Conservation (phyloP, 2,113 vertebrate genomes). For the Etheostoma cragini region DNA sequence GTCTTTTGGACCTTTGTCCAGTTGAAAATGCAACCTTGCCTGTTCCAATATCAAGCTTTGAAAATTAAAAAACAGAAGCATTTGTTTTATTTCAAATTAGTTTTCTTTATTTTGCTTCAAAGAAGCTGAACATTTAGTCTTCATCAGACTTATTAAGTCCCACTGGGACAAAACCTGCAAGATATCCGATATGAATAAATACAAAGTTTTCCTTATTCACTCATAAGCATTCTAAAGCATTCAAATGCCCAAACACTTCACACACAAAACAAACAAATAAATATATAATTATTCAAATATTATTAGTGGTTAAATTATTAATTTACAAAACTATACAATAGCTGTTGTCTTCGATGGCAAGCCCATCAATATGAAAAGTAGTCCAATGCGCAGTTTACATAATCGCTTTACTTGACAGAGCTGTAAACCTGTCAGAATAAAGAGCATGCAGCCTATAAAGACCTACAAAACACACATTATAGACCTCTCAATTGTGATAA, state of each 20-base stretch:
- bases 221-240: neutral
- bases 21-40: neutral
- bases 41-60: neutral
- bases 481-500: constrained; percentile 4
- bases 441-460: neutral
- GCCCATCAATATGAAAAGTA: constrained; percentile 21
- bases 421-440: constrained; percentile 15
- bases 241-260: neutral
- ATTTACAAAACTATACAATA: constrained; percentile 59
- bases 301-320: constrained; percentile 28
- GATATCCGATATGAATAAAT: constrained; percentile 29
- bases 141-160: constrained; percentile 36
- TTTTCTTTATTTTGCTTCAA: constrained; percentile 62
- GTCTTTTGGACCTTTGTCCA: neutral
- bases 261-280: constrained; percentile 39
- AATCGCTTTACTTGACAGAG: constrained; percentile 11
- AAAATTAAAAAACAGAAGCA: constrained; percentile 3
- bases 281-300: constrained; percentile 34
- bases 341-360: constrained; percentile 33
- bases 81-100: neutral
- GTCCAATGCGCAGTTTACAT: constrained; percentile 2
- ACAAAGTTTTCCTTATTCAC: constrained; percentile 7
- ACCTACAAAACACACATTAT: neutral
- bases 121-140: constrained; percentile 55
- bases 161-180: constrained; percentile 51